Evolutionary conservation across 2,888 invertebrate genomes (phyloP), one percentile per base, ranked within the genome.

Genomic region (Hirtodrosophila trivittata): DNA sequence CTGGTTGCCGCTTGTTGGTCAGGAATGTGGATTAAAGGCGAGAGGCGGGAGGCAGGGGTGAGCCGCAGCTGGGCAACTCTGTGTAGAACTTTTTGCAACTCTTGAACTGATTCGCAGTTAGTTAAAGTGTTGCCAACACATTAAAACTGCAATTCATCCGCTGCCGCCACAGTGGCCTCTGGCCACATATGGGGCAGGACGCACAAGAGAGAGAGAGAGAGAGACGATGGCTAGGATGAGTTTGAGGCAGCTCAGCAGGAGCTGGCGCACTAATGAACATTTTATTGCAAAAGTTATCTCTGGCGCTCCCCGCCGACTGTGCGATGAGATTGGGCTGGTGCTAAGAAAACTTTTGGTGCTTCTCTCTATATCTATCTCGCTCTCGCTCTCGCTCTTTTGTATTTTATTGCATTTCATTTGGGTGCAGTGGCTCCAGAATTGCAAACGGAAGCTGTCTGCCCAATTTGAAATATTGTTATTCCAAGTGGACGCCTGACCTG

Each of bases 261-360:
- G 80, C 52, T 66, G 72, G 46, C 50, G 63, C 78, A 75, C 86
- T 88, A 88, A 88, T 88, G 87, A 87, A 87, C 88, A 78, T 88
- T 88, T 88, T 88, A 88, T 88, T 88, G 67, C 85, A 77, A 88
- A 88, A 88, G 83, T 88, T 88, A 69, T 56, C 60, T 37, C 50
- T 66, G 58, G 43, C 21, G 9, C 26, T n/a, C n/a, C n/a, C n/a
- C n/a, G n/a, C n/a, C 49, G 47, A 51, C 46, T 58, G 33, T 33
- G 52, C 21, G 7, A 3, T 6, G 16, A n/a, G 38, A 16, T 16
- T 16, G 16, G 12, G 38, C 8, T 5, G n/a, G 16, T 21, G 21
- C 13, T 35, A 21, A n/a, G 33, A 18, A 72, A 72, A 56, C 49
- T 72, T 82, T 59, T 54, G 35, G 26, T 63, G 55, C 60, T 51